Evolutionary conservation across 2,113 vertebrate genomes (phyloP).

Genomic region (Calyptomena viridis): DNA sequence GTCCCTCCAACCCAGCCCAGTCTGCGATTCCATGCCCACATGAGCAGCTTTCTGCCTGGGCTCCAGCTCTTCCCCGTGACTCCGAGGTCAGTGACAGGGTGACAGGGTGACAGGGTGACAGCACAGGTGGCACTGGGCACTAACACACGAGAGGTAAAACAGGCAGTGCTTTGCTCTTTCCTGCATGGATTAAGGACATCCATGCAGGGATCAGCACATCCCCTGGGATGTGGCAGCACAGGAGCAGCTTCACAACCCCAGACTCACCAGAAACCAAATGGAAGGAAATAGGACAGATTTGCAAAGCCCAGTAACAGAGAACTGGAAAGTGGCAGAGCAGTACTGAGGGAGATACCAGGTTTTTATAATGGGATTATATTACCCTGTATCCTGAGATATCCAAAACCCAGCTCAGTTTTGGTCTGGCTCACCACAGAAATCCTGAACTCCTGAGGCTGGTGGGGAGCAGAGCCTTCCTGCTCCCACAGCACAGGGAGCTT

Average conservation of each 20-base stretch:
- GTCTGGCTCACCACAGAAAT: neutral
- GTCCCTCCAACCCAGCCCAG: neutral
- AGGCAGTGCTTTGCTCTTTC: neutral
- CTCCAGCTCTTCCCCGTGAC: accelerated
- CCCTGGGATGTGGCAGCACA: neutral
- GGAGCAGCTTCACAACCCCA: neutral
- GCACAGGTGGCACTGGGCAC: accelerated
- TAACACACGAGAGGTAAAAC: neutral
- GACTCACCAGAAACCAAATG: neutral
- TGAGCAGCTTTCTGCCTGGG: neutral
- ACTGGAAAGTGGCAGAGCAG: neutral
- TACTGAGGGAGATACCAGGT: neutral
- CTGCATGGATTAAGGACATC: neutral
- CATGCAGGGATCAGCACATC: neutral
- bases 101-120: neutral
- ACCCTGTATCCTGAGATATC: neutral
- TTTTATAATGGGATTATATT: neutral
- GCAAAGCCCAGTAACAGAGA: neutral
- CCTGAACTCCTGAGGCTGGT: neutral
- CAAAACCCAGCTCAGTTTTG: neutral
- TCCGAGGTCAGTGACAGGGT: too few species aligned
- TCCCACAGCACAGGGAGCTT: neutral
- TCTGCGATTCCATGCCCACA: neutral
- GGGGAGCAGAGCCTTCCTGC: neutral
- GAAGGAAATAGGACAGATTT: neutral